Conservation (phyloP, 2,797 vertebrate genomes). For the Florisuga fusca region DNA sequence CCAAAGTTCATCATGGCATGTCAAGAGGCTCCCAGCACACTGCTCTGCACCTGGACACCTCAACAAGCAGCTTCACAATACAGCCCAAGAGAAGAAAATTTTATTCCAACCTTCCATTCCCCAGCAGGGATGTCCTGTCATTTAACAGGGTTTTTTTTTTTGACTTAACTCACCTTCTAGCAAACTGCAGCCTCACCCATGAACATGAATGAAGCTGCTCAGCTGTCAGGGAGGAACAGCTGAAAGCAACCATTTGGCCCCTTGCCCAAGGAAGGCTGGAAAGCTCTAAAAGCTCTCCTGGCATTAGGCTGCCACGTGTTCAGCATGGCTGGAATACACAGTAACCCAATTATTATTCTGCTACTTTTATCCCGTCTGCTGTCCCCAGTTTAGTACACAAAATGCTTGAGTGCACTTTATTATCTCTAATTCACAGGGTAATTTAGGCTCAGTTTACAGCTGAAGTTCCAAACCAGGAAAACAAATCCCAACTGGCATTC, state of each 20-base stretch:
- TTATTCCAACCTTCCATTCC: not conserved
- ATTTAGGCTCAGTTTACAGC: not conserved
- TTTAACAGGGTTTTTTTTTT: conserved; percentile 11
- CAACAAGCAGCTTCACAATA: not conserved
- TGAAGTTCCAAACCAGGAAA: not conserved
- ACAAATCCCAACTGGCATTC: not conserved
- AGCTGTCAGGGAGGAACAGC: conserved; percentile 28
- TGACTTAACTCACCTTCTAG: conserved; percentile 40
- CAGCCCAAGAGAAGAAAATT: not conserved
- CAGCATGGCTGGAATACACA: conserved; percentile 33
- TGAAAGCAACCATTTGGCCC: conserved; percentile 24
- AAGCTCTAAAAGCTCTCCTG: conserved; percentile 50
- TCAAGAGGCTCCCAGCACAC: not conserved
- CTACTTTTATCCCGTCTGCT: conserved; percentile 27
- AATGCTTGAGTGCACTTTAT: not conserved
- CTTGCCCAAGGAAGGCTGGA: conserved; percentile 20
- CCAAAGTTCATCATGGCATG: not conserved
- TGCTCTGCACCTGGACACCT: conserved; percentile 2
- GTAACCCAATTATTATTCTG: conserved; percentile 48
- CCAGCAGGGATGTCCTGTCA: not conserved
- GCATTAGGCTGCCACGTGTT: conserved; percentile 58
- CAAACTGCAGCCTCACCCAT: not conserved
- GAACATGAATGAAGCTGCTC: not conserved
- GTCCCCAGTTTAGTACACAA: not conserved
- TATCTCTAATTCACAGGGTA: not conserved